A percentile compares a stretch with the other conserved stretches of the same genome.
Evolutionary conservation across 2,797 vertebrate genomes (phyloP).

Genomic region (Pseudotriccus pelzelni): DNA sequence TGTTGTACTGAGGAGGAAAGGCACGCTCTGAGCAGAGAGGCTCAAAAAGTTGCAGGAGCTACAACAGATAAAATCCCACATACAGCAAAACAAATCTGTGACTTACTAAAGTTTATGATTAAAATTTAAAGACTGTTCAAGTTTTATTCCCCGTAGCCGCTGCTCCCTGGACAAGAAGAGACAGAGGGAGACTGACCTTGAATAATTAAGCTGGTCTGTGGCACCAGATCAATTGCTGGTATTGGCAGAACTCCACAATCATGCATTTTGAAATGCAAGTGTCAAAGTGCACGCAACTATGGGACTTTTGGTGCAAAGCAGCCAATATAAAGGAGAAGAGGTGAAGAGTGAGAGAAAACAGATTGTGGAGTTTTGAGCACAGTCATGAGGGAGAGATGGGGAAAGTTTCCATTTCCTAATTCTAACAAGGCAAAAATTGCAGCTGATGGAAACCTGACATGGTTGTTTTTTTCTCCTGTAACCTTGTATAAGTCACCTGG

Average conservation of each 20-base stretch:
- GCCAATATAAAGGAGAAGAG: conserved; percentile 52
- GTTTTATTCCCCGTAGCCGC: conserved; percentile 50
- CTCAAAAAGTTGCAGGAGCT: neutral
- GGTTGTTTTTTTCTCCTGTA: neutral
- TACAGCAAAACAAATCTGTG: conserved; percentile 44
- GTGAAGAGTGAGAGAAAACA: conserved; percentile 59
- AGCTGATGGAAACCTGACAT: neutral
- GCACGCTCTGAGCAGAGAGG: neutral
- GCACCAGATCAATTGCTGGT: conserved; percentile 61
- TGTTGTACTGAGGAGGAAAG: neutral
- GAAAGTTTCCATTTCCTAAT: conserved; percentile 23
- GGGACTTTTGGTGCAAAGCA: conserved; percentile 53
- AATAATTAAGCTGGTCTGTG: conserved; percentile 63
- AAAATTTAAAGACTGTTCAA: conserved; percentile 61
- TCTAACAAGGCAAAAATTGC: conserved; percentile 1
- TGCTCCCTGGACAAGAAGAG: conserved; percentile 47
- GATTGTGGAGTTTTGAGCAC: conserved; percentile 19
- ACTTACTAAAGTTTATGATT: conserved; percentile 63
- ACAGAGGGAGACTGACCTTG: conserved; percentile 62
- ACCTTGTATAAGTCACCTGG: conserved; percentile 28
- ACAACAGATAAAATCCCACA: neutral
- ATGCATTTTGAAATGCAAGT: conserved; percentile 60
- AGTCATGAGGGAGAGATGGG: conserved; percentile 15
- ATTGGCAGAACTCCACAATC: conserved; percentile 51
- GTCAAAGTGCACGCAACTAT: conserved; percentile 61